These are phyloP conservation scores for Carollia perspicillata DNA, from an alignment of 2,113 vertebrate species.

Conservation along the genomic window DNA sequence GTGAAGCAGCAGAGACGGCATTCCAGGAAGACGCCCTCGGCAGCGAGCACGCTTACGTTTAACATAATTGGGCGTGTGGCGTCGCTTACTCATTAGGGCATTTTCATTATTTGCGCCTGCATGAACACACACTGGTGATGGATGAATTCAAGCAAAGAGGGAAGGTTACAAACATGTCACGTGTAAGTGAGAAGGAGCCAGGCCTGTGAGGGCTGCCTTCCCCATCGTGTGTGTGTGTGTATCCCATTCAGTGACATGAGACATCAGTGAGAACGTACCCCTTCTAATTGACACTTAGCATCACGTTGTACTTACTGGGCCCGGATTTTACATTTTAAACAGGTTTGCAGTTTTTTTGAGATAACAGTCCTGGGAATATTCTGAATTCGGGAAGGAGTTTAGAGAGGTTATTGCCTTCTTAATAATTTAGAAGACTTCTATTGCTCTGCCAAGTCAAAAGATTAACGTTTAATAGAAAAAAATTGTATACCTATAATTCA, in stretches of 20 bases:
- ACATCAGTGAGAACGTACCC: background rate
- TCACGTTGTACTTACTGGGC: background rate
- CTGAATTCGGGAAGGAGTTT: constrained; percentile 63
- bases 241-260: background rate
- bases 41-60: background rate
- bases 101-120: background rate
- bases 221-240: background rate
- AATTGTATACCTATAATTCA: constrained; percentile 76
- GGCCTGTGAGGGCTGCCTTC: background rate
- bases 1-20: background rate
- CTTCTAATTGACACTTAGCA: constrained; percentile 19
- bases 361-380: constrained; percentile 62
- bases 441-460: constrained; percentile 82
- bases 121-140: background rate
- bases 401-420: constrained; percentile 73
- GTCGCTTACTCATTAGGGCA: background rate
- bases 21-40: background rate
- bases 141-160: background rate
- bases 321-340: constrained; percentile 41
- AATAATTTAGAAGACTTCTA: constrained; percentile 72
- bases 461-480: constrained; percentile 82
- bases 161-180: constrained; percentile 56
- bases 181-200: background rate
- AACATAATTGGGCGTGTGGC: background rate
- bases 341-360: background rate